Conservation (phyloP, 2,888 invertebrate species). For the Tanaodytes sp. region DNA sequence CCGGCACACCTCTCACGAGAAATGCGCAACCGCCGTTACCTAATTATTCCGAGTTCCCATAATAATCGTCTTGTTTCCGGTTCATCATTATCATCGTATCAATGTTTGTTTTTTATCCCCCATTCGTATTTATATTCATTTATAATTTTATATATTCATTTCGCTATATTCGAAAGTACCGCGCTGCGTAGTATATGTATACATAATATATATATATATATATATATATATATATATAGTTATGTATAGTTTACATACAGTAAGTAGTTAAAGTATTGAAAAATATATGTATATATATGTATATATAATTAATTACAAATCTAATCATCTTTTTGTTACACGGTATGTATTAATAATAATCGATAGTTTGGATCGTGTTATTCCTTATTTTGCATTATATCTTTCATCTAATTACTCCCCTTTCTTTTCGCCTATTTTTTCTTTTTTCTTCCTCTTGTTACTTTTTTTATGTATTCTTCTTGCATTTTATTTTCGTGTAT, state of each 20-base stretch:
- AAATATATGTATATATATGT: constrained; percentile 66
- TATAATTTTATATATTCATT: constrained; percentile 41
- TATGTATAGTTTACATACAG: constrained; percentile 70
- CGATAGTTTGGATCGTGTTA: constrained; percentile 55
- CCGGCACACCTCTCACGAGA: too few species aligned
- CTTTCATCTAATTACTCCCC: too few species aligned
- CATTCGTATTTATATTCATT: constrained; percentile 23
- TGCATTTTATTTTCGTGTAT: constrained; percentile 40
- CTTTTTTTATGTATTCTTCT: too few species aligned
- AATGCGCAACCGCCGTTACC: too few species aligned
- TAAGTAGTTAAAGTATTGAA: constrained; percentile 73
- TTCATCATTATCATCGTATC: neutral
- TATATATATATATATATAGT: constrained; percentile 44
- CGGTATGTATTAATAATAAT: constrained; percentile 58
- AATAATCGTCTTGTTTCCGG: too few species aligned
- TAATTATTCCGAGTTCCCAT: too few species aligned
- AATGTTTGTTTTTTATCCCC: constrained; percentile 14
- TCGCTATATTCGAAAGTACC: constrained; percentile 49
- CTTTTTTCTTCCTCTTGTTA: constrained; percentile 27
- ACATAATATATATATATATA: constrained; percentile 58
- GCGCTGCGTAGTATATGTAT: constrained; percentile 53
- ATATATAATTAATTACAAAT: constrained; percentile 71
- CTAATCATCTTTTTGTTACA: constrained; percentile 66
- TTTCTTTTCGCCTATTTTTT: constrained; percentile 7
- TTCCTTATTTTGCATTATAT: constrained; percentile 16